Conservation (phyloP, 2,888 invertebrate species). For the Drosophila colorata region DNA sequence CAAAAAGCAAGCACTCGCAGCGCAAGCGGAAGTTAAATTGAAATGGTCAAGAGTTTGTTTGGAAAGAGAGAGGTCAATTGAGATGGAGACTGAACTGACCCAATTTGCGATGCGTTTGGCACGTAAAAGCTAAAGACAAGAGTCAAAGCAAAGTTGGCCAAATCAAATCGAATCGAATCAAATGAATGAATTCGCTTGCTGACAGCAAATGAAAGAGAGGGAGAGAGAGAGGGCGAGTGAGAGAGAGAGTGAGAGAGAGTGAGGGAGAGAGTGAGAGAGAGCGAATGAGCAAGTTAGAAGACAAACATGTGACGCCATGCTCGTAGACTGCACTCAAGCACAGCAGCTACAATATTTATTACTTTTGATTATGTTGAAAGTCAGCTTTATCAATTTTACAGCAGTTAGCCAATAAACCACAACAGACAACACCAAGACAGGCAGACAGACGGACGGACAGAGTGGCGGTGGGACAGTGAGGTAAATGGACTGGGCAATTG, state of each 20-base stretch:
- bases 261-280: background rate
- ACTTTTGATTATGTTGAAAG: constrained; percentile 80
- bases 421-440: constrained; percentile 52
- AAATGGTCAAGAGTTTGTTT: constrained; percentile 6
- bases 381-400: constrained; percentile 81
- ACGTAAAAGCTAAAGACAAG: constrained; percentile 45
- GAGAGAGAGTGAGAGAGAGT: background rate
- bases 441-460: constrained; percentile 8
- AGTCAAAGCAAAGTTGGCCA: constrained; percentile 53
- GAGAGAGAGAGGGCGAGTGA: background rate
- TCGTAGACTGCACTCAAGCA: constrained; percentile 73
- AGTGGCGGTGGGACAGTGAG: background rate
- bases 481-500: constrained; percentile 22
- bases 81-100: constrained; percentile 44
- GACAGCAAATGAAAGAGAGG: constrained; percentile 10
- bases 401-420: constrained; percentile 79
- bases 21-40: constrained; percentile 21
- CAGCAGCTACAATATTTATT: constrained; percentile 80
- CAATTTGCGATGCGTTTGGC: constrained; percentile 61
- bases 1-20: constrained; percentile 7
- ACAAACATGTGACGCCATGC: constrained; percentile 62
- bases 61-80: background rate
- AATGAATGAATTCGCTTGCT: constrained; percentile 59
- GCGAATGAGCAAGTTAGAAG: background rate
- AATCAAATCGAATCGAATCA: constrained; percentile 68